Evolutionary conservation across 2,797 vertebrate genomes (phyloP).

Genomic region (Melanotaenia parkinsoni): DNA sequence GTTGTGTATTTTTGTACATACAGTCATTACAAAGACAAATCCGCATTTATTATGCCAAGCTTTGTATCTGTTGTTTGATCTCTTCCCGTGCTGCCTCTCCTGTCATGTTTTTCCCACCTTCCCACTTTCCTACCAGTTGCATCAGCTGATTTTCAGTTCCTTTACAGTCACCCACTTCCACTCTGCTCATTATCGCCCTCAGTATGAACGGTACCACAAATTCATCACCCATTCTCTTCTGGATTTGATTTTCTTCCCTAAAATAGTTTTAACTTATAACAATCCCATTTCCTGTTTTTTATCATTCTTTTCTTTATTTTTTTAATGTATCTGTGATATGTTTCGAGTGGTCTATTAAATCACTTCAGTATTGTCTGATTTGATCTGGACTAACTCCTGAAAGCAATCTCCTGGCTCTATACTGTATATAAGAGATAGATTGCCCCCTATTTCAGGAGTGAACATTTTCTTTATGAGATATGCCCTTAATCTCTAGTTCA

Average conservation of each 20-base stretch:
- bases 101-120: background rate
- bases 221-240: background rate
- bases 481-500: background rate
- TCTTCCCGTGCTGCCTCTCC: background rate
- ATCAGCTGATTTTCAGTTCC: conserved; percentile 16
- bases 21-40: background rate
- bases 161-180: conserved; percentile 8
- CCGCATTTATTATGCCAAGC: background rate
- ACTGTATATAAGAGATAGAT: background rate
- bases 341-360: background rate
- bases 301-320: background rate
- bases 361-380: background rate
- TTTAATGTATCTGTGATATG: background rate
- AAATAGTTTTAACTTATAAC: background rate
- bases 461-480: background rate
- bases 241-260: background rate
- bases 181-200: conserved; percentile 4
- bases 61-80: conserved; percentile 6
- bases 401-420: background rate
- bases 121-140: background rate
- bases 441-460: background rate
- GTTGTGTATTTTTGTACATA: background rate
- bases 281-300: background rate
- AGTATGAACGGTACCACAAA: background rate
- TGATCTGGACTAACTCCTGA: background rate